Percentiles rank a stretch among this genome's conserved stretches.
Conservation (phyloP, 1,140 invertebrate genomes). For the Archegozetes longisetosus region DNA sequence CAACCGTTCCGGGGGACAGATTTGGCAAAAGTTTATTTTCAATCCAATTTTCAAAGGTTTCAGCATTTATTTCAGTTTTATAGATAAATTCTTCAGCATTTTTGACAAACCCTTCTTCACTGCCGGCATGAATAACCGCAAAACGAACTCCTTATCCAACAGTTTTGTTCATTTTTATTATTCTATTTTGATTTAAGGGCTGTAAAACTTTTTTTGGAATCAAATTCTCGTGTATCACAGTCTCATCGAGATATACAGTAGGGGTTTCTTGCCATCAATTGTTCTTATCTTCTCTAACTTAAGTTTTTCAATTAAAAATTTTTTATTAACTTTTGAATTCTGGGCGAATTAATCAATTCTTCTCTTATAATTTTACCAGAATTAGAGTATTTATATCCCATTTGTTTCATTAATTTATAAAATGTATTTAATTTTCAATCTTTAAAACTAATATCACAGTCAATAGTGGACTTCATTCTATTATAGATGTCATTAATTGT, state of each 20-base stretch:
- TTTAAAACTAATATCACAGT: background rate
- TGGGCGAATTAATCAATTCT: background rate
- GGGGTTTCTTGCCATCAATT: background rate
- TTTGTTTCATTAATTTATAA: background rate
- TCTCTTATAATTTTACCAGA: background rate
- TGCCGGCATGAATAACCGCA: background rate
- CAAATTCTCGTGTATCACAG: background rate
- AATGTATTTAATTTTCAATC: background rate
- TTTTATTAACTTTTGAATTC: background rate
- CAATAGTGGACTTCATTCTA: background rate
- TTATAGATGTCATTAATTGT: background rate
- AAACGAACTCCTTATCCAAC: background rate
- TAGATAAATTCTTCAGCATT: background rate
- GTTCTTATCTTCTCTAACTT: background rate
- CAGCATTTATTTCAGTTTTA: background rate
- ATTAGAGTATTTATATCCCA: background rate
- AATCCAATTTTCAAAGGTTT: background rate
- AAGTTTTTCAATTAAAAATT: background rate
- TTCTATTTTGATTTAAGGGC: background rate
- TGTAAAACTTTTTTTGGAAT: background rate
- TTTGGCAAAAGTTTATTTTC: background rate
- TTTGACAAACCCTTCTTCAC: background rate
- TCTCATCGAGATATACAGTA: background rate
- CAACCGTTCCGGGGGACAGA: background rate
- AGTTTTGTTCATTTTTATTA: background rate